Conservation (phyloP, 2,113 vertebrate species). For the Corythornis madagascariensis region DNA sequence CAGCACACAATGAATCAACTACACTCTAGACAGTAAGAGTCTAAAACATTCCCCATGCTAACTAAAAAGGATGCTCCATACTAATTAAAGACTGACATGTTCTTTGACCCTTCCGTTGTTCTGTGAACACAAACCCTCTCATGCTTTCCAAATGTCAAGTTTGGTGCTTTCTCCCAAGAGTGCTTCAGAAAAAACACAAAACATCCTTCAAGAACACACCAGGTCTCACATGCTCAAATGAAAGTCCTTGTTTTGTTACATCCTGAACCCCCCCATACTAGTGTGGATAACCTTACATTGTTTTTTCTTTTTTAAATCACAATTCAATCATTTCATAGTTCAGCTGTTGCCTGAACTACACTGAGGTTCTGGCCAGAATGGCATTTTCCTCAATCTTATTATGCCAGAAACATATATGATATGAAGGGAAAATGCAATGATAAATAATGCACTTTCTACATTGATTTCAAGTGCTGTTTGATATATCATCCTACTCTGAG, state of each 20-base stretch:
- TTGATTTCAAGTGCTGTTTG: neutral
- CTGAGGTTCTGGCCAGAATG: neutral
- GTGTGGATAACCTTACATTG: neutral
- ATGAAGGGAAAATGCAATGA: neutral
- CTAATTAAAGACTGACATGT: neutral
- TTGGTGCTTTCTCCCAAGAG: neutral
- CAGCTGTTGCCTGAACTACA: constrained; percentile 16
- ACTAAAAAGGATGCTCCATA: neutral
- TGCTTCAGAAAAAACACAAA: rapidly evolving
- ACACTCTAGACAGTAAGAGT: neutral
- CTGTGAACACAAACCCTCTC: neutral
- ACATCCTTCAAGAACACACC: neutral
- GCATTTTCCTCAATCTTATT: neutral
- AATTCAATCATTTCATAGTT: neutral
- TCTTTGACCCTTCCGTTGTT: neutral
- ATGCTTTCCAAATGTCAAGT: neutral
- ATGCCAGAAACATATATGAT: neutral
- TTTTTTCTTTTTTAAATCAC: constrained; percentile 33
- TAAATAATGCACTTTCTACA: neutral
- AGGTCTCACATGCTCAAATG: neutral
- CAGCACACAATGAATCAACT: neutral
- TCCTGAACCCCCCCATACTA: neutral
- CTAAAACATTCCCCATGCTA: neutral
- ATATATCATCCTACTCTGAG: neutral
- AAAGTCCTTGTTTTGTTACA: neutral